Base-by-base conservation (phyloP, 2,888 invertebrate genomes). In the Slavum lentiscoides region DNA sequence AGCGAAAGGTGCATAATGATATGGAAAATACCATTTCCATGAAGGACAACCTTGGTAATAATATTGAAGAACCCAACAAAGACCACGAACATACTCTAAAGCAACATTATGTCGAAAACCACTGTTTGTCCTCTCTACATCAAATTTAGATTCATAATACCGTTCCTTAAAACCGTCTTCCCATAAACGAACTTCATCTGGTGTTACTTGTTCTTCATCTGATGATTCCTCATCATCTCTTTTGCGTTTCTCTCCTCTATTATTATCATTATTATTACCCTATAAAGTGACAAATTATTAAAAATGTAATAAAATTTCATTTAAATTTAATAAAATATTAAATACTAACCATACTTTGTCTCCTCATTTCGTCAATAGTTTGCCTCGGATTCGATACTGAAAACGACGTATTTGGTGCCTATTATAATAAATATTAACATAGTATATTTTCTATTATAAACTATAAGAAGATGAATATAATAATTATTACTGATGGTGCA, bases 1-100 rank as follows among this genome's bases (percentile, higher is more conserved):
- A 6, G 99, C 99, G 88, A 99, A 99, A 11, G 99, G 99, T 23
- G 99, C 98, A 89, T 99, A 99, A 88, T 99, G 99, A 87, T 97
- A 99, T 0, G 99, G 99, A 88, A 96, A 99, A 88, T 97, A 99
- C 99, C 99, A 99, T 88, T 98, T 95, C 99, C 99, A 99, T 23
- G 96, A 96, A 58, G 97, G 95, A 88, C 98, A 99, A 75, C 99
- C 85, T 87, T 98, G 98, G 88, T 99, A 99, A 88, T 99, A 99
- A 88, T 98, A 99, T 84, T 94, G 92, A 49, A 99, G 88, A 81
- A 99, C 99, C 99, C 99, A 99, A 88, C 97, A 97, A 73, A 99
- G 89, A 0, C 99, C 99, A 74, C 94, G 91, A 5, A 97, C 96
- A 88, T 99, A 99, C 86, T 98, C 96, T 72, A 94, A 88, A 4